Evolutionary conservation across 2,888 invertebrate genomes (phyloP).

Genomic region (Epsilonema sp.): DNA sequence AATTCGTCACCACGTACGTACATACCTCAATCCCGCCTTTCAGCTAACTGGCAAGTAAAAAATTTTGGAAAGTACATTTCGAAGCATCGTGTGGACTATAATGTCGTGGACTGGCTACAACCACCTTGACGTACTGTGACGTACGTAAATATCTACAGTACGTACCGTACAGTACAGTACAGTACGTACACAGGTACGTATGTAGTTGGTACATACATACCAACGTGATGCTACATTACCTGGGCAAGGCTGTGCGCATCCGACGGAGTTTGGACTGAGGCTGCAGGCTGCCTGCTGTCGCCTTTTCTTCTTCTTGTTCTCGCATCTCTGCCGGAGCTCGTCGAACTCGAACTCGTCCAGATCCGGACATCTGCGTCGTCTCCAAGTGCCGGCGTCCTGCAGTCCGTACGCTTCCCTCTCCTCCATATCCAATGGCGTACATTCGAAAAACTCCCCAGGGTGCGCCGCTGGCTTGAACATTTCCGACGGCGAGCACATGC

Average conservation of each 20-base stretch:
- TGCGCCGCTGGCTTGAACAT: neutral
- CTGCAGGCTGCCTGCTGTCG: slow-evolving; percentile 4
- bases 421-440: neutral
- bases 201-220: no score
- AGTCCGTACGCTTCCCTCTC: no score
- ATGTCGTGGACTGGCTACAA: no score
- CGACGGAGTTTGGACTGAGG: neutral
- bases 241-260: neutral
- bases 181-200: no score
- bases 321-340: slow-evolving; percentile 6
- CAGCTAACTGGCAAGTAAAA: neutral
- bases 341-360: neutral
- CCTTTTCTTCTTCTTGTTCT: slow-evolving; percentile 1
- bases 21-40: no score
- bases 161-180: no score
- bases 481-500: neutral
- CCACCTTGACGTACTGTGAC: no score
- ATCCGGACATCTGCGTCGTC: neutral
- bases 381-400: slow-evolving; percentile 4
- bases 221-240: no score
- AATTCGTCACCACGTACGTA: no score
- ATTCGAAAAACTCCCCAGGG: neutral
- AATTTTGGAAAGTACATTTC: neutral
- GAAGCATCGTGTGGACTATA: no score
- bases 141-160: no score